phyloP scores from a whole-genome alignment of 1,140 invertebrate species.

The Drosophila pandora region DNA sequence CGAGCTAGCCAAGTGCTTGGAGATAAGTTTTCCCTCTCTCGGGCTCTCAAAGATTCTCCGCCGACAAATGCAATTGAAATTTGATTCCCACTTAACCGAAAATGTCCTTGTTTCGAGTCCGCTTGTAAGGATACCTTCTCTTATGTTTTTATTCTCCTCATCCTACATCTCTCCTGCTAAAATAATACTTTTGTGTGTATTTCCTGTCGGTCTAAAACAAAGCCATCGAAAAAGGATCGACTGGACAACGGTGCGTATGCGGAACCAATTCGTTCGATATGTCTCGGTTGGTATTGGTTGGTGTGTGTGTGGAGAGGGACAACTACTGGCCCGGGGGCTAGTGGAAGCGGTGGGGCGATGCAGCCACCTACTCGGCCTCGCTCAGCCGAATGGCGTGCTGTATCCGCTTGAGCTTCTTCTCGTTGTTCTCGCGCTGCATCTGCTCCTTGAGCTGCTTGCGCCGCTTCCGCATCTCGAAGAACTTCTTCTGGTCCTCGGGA shows the following conservation, averaged over 20 bases:
- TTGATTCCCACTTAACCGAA: constrained; percentile 35
- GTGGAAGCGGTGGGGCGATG: background rate
- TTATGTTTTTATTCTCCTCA: background rate
- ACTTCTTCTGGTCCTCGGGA: constrained; percentile 68
- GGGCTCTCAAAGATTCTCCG: constrained; percentile 44
- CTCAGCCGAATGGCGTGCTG: constrained; percentile 68
- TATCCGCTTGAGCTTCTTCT: constrained; percentile 68
- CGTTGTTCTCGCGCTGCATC: constrained; percentile 38
- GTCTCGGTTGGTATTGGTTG: constrained; percentile 56
- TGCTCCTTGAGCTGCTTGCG: constrained; percentile 68
- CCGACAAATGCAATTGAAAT: constrained; percentile 43
- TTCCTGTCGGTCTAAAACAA: constrained; percentile 12
- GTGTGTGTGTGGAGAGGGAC: constrained; percentile 5
- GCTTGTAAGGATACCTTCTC: constrained; percentile 5
- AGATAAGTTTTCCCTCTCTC: constrained; percentile 20
- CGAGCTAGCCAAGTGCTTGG: constrained; percentile 54
- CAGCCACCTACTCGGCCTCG: constrained; percentile 51
- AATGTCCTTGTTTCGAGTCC: constrained; percentile 14
- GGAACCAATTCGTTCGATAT: constrained; percentile 54
- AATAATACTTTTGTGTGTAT: constrained; percentile 66
- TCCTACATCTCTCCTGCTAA: constrained; percentile 45
- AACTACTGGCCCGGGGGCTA: background rate
- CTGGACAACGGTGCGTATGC: constrained; percentile 39
- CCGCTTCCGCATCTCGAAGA: constrained; percentile 74
- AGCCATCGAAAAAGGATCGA: constrained; percentile 39